phyloP scores from a whole-genome alignment of 2,113 vertebrate genomes.

The Colinus virginianus region DNA sequence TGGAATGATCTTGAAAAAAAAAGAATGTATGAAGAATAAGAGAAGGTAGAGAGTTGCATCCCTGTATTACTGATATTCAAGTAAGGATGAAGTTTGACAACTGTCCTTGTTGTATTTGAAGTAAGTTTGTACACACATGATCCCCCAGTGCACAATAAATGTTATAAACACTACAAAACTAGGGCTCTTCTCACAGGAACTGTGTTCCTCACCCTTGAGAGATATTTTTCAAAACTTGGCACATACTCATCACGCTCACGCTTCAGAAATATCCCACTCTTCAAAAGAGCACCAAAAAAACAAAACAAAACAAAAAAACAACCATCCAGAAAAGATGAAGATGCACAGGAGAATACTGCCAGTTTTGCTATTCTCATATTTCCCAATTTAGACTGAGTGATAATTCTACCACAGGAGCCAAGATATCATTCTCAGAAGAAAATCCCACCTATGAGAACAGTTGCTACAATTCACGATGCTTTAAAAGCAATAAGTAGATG shows the following conservation, averaged over 20 bases:
- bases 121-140: not conserved
- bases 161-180: not conserved
- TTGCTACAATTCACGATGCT: conserved; percentile 22
- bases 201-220: conserved; percentile 1
- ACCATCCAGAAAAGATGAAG: conserved; percentile 6
- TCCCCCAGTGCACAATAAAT: not conserved
- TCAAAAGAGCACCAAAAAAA: not conserved
- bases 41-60: not conserved
- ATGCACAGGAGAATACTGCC: conserved; percentile 28
- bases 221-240: conserved; percentile 16
- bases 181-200: not conserved
- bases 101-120: not conserved
- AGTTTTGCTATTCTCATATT: conserved; percentile 15
- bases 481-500: not conserved
- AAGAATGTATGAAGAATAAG: not conserved
- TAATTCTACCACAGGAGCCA: conserved; percentile 29
- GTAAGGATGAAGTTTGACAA: not conserved
- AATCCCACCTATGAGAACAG: conserved; percentile 5
- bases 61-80: not conserved
- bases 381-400: conserved; percentile 37
- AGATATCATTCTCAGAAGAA: conserved; percentile 47
- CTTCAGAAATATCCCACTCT: conserved; percentile 38
- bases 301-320: not conserved
- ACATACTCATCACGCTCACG: not conserved
- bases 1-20: not conserved